These are phyloP conservation scores for Frieseomelitta varia DNA, from an alignment of 1,140 invertebrate genomes.

Conservation along the genomic window DNA sequence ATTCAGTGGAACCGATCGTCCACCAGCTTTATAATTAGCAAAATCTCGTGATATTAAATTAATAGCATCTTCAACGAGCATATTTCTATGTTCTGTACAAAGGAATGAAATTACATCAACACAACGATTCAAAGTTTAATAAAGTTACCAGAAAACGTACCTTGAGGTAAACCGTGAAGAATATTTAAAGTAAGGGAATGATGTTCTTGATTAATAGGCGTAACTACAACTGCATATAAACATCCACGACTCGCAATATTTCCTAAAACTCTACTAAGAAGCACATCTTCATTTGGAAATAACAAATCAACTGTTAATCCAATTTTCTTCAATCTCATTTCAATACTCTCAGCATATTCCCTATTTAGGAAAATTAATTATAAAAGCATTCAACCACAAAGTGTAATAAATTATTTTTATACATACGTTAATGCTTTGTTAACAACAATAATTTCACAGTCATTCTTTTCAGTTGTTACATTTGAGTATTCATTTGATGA, in stretches of 20 bases:
- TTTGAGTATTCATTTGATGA: slow-evolving; percentile 73
- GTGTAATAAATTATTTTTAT: slow-evolving; percentile 18
- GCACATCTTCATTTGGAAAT: slow-evolving; percentile 94
- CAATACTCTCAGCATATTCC: slow-evolving; percentile 94
- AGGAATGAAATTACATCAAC: slow-evolving; percentile 23
- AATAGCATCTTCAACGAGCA: slow-evolving; percentile 95
- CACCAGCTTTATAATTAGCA: slow-evolving; percentile 88
- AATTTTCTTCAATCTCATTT: slow-evolving; percentile 90
- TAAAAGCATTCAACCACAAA: slow-evolving; percentile 55
- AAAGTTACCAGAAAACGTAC: slow-evolving; percentile 79
- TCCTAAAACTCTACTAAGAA: slow-evolving; percentile 91
- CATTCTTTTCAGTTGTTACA: slow-evolving; percentile 86
- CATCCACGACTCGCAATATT: slow-evolving; percentile 93
- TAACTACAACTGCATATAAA: slow-evolving; percentile 94
- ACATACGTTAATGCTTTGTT: slow-evolving; percentile 91
- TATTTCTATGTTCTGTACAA: slow-evolving; percentile 93
- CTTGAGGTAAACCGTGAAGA: slow-evolving; percentile 94
- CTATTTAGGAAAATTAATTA: slow-evolving; percentile 77
- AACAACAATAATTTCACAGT: slow-evolving; percentile 94
- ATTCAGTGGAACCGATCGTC: slow-evolving; percentile 78
- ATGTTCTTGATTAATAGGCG: slow-evolving; percentile 91
- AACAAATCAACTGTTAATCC: slow-evolving; percentile 92
- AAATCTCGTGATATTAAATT: slow-evolving; percentile 90
- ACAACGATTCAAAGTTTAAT: neutral
- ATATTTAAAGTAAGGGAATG: slow-evolving; percentile 95